A percentile compares a stretch with the other conserved stretches of the same genome.
Evolutionary conservation across 2,888 invertebrate genomes (phyloP).

Genomic region (Chrysodeixis includens): DNA sequence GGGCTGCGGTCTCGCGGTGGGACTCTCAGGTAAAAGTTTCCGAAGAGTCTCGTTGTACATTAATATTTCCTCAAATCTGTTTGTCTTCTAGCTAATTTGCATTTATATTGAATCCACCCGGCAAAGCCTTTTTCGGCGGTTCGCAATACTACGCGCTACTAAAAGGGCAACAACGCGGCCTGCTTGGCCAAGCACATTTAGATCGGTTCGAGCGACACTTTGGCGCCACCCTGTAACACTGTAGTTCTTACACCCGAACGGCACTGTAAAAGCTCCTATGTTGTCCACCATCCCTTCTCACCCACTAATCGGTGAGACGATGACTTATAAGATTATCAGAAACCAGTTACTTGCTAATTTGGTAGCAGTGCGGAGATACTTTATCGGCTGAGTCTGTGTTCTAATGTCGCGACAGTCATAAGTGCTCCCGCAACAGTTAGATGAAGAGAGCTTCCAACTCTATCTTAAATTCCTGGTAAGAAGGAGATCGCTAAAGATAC

Average conservation of each 20-base stretch:
- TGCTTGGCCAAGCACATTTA: neutral
- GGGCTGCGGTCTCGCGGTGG: neutral
- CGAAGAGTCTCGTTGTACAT: conserved; percentile 54
- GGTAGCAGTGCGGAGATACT: neutral
- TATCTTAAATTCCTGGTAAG: too few species aligned
- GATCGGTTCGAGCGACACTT: neutral
- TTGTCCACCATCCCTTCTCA: neutral
- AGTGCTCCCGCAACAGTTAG: too few species aligned
- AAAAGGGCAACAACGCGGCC: neutral
- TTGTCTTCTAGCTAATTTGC: conserved; percentile 66
- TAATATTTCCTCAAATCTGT: conserved; percentile 65
- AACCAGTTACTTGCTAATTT: too few species aligned
- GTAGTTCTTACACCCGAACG: neutral
- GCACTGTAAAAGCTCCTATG: neutral
- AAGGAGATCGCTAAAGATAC: too few species aligned
- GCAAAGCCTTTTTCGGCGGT: conserved; percentile 38
- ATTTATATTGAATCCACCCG: conserved; percentile 65
- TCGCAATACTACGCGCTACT: neutral
- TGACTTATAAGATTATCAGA: too few species aligned
- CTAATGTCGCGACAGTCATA: too few species aligned
- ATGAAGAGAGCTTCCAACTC: too few species aligned
- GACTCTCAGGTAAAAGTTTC: conserved; percentile 22
- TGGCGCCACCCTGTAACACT: neutral
- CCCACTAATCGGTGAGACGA: neutral
- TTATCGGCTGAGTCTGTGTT: neutral